Percentiles rank a stretch among this genome's conserved stretches.
Evolutionary conservation across 2,888 invertebrate genomes (phyloP).

Genomic region (Troides oblongomaculatus): DNA sequence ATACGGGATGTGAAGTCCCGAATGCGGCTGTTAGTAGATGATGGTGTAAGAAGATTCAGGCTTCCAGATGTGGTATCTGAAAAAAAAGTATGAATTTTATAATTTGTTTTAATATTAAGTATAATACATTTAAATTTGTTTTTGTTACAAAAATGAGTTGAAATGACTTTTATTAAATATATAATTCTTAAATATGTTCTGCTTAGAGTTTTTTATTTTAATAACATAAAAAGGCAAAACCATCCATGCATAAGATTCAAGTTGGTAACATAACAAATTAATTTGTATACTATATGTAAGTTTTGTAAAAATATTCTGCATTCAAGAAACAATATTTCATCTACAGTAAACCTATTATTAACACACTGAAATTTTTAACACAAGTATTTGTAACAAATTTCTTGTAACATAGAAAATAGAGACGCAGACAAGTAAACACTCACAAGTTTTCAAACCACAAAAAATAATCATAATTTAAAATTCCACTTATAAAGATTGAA

Average conservation of each 20-base stretch:
- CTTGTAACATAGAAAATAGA: not conserved
- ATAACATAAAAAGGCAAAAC: too few species aligned
- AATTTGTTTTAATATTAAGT: not conserved
- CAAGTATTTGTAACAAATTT: not conserved
- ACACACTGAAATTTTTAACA: not conserved
- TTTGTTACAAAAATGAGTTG: too few species aligned
- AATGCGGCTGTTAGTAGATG: slow-evolving; percentile 79
- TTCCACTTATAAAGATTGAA: slow-evolving; percentile 30
- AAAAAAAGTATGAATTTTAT: not conserved
- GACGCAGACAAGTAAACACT: slow-evolving; percentile 30
- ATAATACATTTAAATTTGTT: not conserved
- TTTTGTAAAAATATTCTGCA: too few species aligned
- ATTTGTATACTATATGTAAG: not conserved
- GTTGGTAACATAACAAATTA: not conserved
- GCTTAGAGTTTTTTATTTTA: too few species aligned
- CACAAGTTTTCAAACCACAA: slow-evolving; percentile 43
- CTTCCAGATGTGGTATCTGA: slow-evolving; percentile 82
- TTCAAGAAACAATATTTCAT: not conserved
- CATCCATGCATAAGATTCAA: not conserved
- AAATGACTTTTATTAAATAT: too few species aligned
- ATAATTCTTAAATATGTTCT: too few species aligned
- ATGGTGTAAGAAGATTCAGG: slow-evolving; percentile 81
- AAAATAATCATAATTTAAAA: slow-evolving; percentile 64
- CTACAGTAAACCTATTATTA: not conserved
- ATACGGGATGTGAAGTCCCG: slow-evolving; percentile 81